phyloP scores from a whole-genome alignment of 2,797 vertebrate genomes.

The Sciurus carolinensis region DNA sequence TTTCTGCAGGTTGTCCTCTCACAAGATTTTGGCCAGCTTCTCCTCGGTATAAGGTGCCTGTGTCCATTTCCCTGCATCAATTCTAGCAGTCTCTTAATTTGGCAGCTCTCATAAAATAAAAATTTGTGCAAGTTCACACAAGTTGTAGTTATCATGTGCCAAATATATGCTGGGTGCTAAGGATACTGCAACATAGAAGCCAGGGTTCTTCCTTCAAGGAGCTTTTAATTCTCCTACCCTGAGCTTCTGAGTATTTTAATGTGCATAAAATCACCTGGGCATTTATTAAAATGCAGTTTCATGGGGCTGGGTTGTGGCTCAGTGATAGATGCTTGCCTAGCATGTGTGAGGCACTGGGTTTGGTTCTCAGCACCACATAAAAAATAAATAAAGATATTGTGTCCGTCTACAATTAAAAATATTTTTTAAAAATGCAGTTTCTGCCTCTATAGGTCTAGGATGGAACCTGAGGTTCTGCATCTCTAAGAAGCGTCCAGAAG shows the following conservation, averaged over 20 bases:
- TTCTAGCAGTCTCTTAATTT: neutral
- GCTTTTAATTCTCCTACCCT: neutral
- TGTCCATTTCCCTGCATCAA: neutral
- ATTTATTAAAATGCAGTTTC: neutral
- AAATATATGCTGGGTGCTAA: neutral
- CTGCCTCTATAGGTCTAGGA: neutral
- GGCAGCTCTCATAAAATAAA: neutral
- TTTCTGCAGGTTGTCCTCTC: neutral
- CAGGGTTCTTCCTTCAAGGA: neutral
- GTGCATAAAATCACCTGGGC: neutral
- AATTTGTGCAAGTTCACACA: neutral
- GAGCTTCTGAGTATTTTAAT: neutral
- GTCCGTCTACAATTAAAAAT: too few relatives aligned
- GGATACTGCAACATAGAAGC: neutral
- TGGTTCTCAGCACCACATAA: too few relatives aligned
- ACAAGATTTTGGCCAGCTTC: neutral
- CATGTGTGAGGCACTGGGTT: too few relatives aligned
- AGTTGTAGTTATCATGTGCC: neutral
- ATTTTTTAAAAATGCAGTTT: neutral
- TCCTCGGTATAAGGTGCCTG: neutral
- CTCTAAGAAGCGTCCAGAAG: slow-evolving; percentile 25
- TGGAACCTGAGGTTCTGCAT: neutral
- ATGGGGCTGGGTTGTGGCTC: too few relatives aligned
- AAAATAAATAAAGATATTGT: too few relatives aligned
- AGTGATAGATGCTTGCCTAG: too few relatives aligned